These are phyloP conservation scores for Tetrao urogallus DNA, from an alignment of 2,113 vertebrate genomes.

Conservation along the genomic window DNA sequence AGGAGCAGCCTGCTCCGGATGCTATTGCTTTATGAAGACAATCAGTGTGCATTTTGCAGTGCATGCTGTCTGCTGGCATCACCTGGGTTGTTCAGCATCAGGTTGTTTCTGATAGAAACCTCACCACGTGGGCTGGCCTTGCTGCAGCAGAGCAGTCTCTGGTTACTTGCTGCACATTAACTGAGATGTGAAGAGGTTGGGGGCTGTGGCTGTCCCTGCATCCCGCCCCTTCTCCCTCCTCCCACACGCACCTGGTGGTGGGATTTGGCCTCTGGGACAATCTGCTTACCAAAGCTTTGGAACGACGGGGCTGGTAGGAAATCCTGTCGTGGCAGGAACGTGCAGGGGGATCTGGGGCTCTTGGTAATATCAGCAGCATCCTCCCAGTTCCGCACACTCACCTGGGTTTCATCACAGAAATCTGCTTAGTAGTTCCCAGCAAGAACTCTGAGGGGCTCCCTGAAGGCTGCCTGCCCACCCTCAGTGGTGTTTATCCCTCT, in stretches of 20 bases:
- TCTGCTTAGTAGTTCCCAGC: too few species aligned
- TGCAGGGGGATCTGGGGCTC: not conserved
- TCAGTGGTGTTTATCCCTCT: too few species aligned
- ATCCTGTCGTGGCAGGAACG: not conserved
- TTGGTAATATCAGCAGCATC: too few species aligned
- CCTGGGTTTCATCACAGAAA: too few species aligned
- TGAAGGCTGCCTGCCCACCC: too few species aligned
- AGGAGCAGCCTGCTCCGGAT: not conserved
- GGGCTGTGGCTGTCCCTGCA: fast-evolving
- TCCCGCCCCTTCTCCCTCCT: not conserved
- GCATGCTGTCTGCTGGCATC: not conserved
- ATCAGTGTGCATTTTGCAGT: fast-evolving
- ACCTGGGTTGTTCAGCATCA: fast-evolving
- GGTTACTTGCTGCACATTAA: fast-evolving
- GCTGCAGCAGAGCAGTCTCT: not conserved
- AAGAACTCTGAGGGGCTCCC: too few species aligned
- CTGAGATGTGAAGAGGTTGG: not conserved
- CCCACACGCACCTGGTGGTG: fast-evolving
- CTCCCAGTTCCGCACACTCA: too few species aligned
- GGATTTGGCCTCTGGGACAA: not conserved
- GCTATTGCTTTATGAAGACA: fast-evolving
- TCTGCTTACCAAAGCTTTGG: not conserved
- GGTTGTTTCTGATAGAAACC: not conserved
- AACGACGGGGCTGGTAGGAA: not conserved
- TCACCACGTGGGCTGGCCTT: fast-evolving